These are phyloP conservation scores for Diaperis boleti DNA, from an alignment of 2,888 invertebrate genomes.

Conservation along the genomic window DNA sequence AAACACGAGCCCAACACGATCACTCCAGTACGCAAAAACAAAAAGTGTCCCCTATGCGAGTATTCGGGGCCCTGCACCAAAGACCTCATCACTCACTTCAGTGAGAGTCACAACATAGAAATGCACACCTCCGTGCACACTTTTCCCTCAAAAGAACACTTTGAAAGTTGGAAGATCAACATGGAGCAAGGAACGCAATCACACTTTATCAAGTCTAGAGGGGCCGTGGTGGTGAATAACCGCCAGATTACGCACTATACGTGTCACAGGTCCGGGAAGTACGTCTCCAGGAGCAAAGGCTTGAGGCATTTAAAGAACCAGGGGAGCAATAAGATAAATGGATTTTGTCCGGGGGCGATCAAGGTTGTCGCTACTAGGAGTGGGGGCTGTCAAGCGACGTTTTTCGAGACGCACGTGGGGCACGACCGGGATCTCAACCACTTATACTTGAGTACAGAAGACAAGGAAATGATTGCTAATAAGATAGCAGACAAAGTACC, in stretches of 20 bases:
- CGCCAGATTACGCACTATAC: constrained; percentile 23
- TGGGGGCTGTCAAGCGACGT: constrained; percentile 40
- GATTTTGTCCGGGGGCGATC: constrained; percentile 50
- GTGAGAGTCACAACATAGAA: neutral
- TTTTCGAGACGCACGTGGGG: constrained; percentile 49
- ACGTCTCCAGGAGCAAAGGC: constrained; percentile 42
- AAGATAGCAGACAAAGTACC: constrained; percentile 52
- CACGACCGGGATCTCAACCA: constrained; percentile 49
- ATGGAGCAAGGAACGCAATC: constrained; percentile 25
- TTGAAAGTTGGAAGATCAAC: constrained; percentile 24
- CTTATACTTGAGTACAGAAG: constrained; percentile 46
- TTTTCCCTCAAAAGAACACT: neutral
- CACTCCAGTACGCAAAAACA: neutral
- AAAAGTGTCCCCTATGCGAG: constrained; percentile 1
- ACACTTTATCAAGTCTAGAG: constrained; percentile 16
- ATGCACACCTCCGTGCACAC: neutral
- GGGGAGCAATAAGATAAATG: constrained; percentile 50
- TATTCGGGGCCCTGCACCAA: neutral
- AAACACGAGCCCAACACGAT: neutral
- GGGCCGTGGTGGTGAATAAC: neutral
- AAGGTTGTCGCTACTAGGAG: constrained; percentile 40
- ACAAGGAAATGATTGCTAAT: constrained; percentile 45
- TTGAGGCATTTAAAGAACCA: constrained; percentile 43
- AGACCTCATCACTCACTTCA: neutral
- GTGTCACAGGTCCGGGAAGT: constrained; percentile 46